Base-by-base conservation (phyloP, 2,888 invertebrate species). In the Syritta pipiens region DNA sequence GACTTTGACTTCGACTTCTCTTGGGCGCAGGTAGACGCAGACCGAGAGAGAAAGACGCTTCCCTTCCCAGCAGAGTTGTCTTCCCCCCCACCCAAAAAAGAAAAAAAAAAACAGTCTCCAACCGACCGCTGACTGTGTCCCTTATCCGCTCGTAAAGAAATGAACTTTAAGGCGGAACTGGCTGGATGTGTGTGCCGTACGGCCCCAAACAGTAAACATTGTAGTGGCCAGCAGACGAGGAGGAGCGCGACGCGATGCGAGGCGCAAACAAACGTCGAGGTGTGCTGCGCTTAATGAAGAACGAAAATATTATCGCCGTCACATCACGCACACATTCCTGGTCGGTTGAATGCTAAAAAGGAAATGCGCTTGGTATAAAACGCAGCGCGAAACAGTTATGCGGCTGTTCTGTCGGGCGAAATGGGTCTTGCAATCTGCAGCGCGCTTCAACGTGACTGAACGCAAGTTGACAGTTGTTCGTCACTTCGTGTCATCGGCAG, bases 371-470 rank as follows among this genome's bases (percentile, higher is more conserved):
- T 46, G 35, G 14, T 60, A 22, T 53, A 48, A n/a, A 67, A 57
- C 30, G 60, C 14, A 55, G 14, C 46, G 26, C 26, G 30, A 53
- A 40, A 75, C 67, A 17, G 74, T 75, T 60, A 67, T 24, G n/a
- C n/a, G n/a, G n/a, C n/a, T n/a, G n/a, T n/a, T n/a, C n/a, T 44
- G 30, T 59, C 24, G 19, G 30, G 26, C 37, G 14, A 75, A 68
- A 60, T 67, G 68, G 68, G 67, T 75, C 74, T 60, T n/a, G n/a
- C 57, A 12, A 30, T 44, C 57, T 22, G 49, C n/a, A n/a, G n/a
- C n/a, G n/a, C n/a, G n/a, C n/a, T 28, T 26, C 28, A 57, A 67
- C 67, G 67, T 74, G 74, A 59, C 67, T 67, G n/a, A n/a, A n/a
- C n/a, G n/a, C n/a, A n/a, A n/a, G n/a, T n/a, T n/a, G 46, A 59